Conservation (phyloP, 92 coral and sea anemone species). For the Porites cylindrica region DNA sequence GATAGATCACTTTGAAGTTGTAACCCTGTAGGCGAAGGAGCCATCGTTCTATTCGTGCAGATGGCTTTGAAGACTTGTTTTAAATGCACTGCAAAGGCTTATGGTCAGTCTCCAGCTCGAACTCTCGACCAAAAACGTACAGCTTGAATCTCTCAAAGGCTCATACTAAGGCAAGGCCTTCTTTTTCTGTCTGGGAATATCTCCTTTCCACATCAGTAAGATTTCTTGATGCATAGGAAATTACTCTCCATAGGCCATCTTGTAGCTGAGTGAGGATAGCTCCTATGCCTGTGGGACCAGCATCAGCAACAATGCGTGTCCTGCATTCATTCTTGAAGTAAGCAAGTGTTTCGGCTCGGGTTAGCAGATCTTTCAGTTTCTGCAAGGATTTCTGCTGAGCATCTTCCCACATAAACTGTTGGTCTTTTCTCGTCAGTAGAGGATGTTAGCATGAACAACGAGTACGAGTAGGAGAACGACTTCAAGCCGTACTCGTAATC, state of each 20-base stretch:
- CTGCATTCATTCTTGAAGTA: conserved; percentile 65
- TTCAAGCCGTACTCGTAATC: no score
- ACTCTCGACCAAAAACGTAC: conserved; percentile 58
- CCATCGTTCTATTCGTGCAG: not conserved
- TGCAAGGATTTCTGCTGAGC: conserved; percentile 56
- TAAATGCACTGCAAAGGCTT: conserved; percentile 62
- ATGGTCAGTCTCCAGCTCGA: conserved; percentile 66
- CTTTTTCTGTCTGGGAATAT: no score
- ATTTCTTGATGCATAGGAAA: conserved; percentile 57
- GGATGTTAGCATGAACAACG: no score
- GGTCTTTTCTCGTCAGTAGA: conserved; percentile 49
- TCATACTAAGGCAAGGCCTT: conserved; percentile 56
- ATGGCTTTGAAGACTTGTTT: conserved; percentile 43
- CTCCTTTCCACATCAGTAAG: no score
- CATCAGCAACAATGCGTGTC: conserved; percentile 43
- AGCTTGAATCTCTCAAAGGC: not conserved
- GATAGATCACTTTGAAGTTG: conserved; percentile 38
- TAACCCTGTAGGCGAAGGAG: conserved; percentile 45
- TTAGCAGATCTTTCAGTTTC: conserved; percentile 31
- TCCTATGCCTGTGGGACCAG: no score
- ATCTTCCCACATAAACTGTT: not conserved
- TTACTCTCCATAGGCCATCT: conserved; percentile 46
- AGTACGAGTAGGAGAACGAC: no score
- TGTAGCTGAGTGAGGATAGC: no score
- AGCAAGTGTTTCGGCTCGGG: conserved; percentile 49